Conservation (phyloP, 2,113 vertebrate genomes). For the Prinia subflava region DNA sequence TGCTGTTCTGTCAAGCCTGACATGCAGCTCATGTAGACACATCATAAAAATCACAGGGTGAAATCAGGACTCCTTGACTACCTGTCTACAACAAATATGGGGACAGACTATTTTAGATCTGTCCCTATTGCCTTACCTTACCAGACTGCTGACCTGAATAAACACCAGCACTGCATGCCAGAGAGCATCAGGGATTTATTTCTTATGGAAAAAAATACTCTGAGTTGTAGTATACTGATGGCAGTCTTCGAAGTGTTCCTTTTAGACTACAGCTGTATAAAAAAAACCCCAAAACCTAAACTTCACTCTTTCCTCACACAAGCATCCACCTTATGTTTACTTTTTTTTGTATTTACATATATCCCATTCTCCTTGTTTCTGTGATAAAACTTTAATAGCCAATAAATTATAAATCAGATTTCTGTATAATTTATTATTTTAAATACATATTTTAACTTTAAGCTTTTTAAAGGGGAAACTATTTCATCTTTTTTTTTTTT, state of each 20-base stretch:
- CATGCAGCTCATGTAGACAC: not conserved
- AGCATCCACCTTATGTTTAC: constrained; percentile 40
- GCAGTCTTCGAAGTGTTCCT: not conserved
- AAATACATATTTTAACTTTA: constrained; percentile 79
- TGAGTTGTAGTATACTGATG: not conserved
- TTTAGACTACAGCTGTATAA: not conserved
- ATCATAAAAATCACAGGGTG: constrained; percentile 4
- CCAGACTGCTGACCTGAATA: constrained; percentile 22
- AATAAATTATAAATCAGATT: constrained; percentile 74
- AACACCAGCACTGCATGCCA: not conserved
- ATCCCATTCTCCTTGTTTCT: constrained; percentile 66
- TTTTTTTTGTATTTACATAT: constrained; percentile 61
- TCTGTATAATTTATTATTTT: constrained; percentile 76
- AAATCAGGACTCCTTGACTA: not conserved
- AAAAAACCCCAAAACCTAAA: not conserved
- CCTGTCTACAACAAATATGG: not conserved
- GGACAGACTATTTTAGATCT: not conserved
- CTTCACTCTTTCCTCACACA: not conserved
- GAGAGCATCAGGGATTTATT: not conserved
- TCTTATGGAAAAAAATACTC: not conserved
- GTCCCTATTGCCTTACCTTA: not conserved
- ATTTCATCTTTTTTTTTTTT: constrained; percentile 64
- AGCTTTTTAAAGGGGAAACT: constrained; percentile 66
- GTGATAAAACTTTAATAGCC: constrained; percentile 73
- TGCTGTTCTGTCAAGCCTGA: not conserved